Percentiles rank a stretch among this genome's conserved stretches.
Conservation (phyloP, 2,888 invertebrate species). For the Cephus sareptanus region DNA sequence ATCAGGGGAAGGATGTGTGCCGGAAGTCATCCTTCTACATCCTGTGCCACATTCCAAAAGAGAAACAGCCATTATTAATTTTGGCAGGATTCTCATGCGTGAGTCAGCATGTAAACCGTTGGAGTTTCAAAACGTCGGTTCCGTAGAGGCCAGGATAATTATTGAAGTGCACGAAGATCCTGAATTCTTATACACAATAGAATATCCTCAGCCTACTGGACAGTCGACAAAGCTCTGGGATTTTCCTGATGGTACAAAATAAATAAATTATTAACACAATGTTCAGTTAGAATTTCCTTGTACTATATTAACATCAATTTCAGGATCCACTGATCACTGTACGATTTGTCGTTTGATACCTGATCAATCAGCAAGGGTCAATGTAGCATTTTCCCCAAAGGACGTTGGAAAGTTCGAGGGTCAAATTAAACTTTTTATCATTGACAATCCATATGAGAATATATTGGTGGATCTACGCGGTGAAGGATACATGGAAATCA, state of each 20-base stretch:
- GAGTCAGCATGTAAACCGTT: constrained; percentile 41
- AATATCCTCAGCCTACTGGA: neutral
- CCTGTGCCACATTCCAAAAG: constrained; percentile 44
- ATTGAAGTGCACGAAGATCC: constrained; percentile 55
- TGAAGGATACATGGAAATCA: constrained; percentile 66
- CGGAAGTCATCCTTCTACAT: constrained; percentile 62
- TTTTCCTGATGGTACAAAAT: constrained; percentile 8
- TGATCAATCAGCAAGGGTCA: constrained; percentile 46
- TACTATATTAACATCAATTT: neutral
- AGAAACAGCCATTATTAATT: constrained; percentile 48
- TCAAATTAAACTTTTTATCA: constrained; percentile 64
- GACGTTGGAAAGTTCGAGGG: constrained; percentile 42
- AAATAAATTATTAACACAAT: neutral
- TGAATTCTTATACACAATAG: constrained; percentile 27
- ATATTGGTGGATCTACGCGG: constrained; percentile 66
- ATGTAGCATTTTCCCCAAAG: constrained; percentile 57
- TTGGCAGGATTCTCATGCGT: constrained; percentile 57
- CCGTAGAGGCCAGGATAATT: constrained; percentile 61
- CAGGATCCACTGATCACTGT: constrained; percentile 24
- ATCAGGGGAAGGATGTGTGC: constrained; percentile 64
- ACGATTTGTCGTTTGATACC: constrained; percentile 43
- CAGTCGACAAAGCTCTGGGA: neutral
- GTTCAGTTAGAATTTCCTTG: neutral
- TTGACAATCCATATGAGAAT: constrained; percentile 71
- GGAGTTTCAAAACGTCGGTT: constrained; percentile 61